Conservation (phyloP, 2,113 vertebrate species). For the Nothoprocta pentlandii region DNA sequence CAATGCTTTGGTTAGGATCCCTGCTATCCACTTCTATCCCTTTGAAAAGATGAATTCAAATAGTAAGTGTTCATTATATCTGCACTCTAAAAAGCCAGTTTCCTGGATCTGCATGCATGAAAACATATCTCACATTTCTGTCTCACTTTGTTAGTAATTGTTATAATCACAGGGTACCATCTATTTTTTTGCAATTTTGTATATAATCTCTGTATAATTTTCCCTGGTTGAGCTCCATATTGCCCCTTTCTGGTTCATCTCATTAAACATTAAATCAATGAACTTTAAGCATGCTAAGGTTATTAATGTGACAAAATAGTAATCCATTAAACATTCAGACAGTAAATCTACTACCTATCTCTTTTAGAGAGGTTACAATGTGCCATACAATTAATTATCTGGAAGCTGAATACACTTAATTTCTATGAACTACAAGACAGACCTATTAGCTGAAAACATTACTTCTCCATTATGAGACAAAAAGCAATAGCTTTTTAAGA, state of each 20-base stretch:
- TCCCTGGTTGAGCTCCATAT: background rate
- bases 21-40: background rate
- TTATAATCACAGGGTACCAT: background rate
- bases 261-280: slow-evolving; percentile 42
- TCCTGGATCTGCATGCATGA: background rate
- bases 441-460: slow-evolving; percentile 33
- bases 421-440: slow-evolving; percentile 22
- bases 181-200: background rate
- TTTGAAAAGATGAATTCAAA: background rate
- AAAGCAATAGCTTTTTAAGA: background rate
- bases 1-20: background rate
- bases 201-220: background rate
- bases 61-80: background rate
- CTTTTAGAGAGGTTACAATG: slow-evolving; percentile 25
- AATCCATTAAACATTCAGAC: slow-evolving; percentile 37
- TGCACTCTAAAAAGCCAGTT: background rate
- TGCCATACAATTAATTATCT: slow-evolving; percentile 31
- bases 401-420: slow-evolving; percentile 5
- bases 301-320: slow-evolving; percentile 33
- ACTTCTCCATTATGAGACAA: slow-evolving; percentile 10
- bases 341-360: background rate
- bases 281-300: slow-evolving; percentile 18
- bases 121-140: background rate
- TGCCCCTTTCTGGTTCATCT: slow-evolving; percentile 1
- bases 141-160: background rate